Percentiles rank a stretch among this genome's conserved stretches.
Evolutionary conservation across 2,113 vertebrate species (phyloP).

Genomic region (Macheiramphus alcinus): DNA sequence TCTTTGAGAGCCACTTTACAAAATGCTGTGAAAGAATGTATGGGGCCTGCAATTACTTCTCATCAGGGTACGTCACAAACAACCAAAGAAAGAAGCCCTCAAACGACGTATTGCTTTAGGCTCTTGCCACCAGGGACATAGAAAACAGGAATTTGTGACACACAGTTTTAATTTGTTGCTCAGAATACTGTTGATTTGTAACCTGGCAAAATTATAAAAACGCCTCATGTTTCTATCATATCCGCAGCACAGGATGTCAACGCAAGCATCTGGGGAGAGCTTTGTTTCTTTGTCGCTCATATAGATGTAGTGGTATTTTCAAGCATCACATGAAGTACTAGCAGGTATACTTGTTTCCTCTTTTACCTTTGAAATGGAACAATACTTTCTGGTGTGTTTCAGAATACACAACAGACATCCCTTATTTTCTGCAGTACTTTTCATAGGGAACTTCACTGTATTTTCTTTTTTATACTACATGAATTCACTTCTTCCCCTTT

Average conservation of each 20-base stretch:
- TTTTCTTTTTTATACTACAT: background rate
- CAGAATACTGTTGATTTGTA: background rate
- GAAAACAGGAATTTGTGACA: background rate
- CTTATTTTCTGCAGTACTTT: background rate
- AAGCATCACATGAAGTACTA: background rate
- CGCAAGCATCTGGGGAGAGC: background rate
- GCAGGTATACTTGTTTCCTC: background rate
- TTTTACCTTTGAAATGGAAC: background rate
- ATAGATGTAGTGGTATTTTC: background rate
- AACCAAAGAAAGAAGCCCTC: background rate
- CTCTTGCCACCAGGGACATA: rapidly evolving
- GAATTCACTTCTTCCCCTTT: background rate
- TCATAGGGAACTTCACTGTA: background rate
- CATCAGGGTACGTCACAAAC: background rate
- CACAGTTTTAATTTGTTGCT: background rate
- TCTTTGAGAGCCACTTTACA: background rate
- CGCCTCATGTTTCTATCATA: background rate
- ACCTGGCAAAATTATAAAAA: background rate
- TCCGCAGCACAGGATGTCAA: background rate
- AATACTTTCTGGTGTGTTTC: background rate
- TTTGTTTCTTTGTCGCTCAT: background rate
- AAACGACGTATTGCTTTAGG: background rate
- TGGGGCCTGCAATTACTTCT: background rate
- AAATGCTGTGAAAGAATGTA: background rate
- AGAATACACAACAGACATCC: background rate